Evolutionary conservation across 1,140 invertebrate species (phyloP).

Genomic region (Sitobion miscanthi): DNA sequence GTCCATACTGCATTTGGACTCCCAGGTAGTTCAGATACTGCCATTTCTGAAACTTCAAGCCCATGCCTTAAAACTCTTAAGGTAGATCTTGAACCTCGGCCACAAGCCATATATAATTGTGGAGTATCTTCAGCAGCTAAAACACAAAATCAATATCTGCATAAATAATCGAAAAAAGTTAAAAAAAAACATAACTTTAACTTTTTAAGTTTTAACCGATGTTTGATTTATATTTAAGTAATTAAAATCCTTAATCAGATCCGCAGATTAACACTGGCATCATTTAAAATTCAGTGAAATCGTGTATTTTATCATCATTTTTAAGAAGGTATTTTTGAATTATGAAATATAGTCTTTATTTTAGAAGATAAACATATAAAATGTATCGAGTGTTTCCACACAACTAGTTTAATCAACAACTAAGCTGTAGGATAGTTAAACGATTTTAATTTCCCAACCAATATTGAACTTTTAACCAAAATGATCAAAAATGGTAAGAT

Average conservation of each 20-base stretch:
- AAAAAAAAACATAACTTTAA: not conserved
- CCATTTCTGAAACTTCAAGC: constrained; percentile 98
- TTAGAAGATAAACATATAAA: not conserved
- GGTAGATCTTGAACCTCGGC: constrained; percentile 91
- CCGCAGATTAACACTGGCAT: constrained; percentile 55
- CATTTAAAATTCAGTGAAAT: not conserved
- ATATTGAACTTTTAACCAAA: constrained; percentile 30
- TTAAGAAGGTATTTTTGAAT: not conserved
- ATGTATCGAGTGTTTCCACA: constrained; percentile 55
- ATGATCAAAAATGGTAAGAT: constrained; percentile 30
- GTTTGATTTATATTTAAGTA: not conserved
- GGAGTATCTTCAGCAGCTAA: constrained; percentile 97
- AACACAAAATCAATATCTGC: constrained; percentile 17
- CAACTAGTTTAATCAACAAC: constrained; percentile 9
- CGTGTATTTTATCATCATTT: constrained; percentile 52
- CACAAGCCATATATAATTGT: constrained; percentile 95
- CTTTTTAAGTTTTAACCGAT: not conserved
- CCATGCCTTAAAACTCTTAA: constrained; percentile 94
- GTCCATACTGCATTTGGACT: constrained; percentile 99
- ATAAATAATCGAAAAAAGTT: not conserved
- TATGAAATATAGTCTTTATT: not conserved
- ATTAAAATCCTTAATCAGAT: constrained; percentile 22
- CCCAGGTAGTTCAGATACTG: constrained; percentile 97
- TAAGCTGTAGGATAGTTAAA: constrained; percentile 34
- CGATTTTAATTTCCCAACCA: no score